Base-by-base conservation (phyloP, 2,797 vertebrate species). In the Cyprinella venusta region DNA sequence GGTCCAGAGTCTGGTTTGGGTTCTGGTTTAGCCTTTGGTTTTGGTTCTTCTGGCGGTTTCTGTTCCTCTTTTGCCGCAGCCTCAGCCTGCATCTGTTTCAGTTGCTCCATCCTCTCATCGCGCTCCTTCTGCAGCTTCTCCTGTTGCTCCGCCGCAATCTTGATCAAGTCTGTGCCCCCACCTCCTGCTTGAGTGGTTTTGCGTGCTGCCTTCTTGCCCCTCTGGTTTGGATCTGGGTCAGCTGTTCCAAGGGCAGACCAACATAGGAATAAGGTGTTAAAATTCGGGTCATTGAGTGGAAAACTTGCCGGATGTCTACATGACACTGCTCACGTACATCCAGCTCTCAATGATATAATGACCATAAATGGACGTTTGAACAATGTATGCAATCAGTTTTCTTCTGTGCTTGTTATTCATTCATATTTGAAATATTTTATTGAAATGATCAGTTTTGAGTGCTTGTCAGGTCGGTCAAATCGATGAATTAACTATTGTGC, bases 141-240 rank as follows among this genome's bases (percentile, higher is more conserved):
- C 18, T 92, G 84, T 88, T 95, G 94, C 68, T 94, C 93, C 12
- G 91, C 68, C 4, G 93, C 94, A 21, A 94, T 90, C 87, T 61
- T 92, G 70, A 88, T 64, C 75, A 95, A 85, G 5, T 94, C 90
- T 0, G 61, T 81, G 59, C 90, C 89, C 26, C 91, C 88, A 8
- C 94, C 94, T 61, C 94, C 93, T 15, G 93, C 94, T 72, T 90
- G 89, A 56, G 94, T 95, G 69, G 93, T 93, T 92, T 94, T 95
- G 63, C 94, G 92, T 70, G 64, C 88, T 89, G 92, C 92, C 87
- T 94, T 95, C 86, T 94, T 95, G 50, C 91, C 91, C 0, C 4
- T 42, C 5, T 72, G 30, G 54, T 86, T 92, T 64, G 90, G 91
- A 72, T 94, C 92, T 6, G 76, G 93, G 86, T 94, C 94, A 88